Conservation (phyloP, 2,113 vertebrate species). For the Stegastes partitus region DNA sequence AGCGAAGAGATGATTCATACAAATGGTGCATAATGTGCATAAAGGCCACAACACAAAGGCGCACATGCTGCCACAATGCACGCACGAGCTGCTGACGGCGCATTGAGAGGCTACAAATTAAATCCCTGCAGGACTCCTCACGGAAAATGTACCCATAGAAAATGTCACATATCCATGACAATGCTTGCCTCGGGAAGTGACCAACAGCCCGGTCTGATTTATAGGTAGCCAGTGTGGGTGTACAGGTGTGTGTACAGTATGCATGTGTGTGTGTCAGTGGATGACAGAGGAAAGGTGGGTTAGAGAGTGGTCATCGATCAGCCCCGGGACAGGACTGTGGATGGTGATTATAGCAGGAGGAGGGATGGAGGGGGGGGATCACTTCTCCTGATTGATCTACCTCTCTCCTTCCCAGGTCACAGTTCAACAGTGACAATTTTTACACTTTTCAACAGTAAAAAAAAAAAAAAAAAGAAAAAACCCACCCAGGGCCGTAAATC, state of each 20-base stretch:
- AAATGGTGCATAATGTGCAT: constrained; percentile 5
- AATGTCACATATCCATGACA: constrained; percentile 66
- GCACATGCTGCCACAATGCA: constrained; percentile 1
- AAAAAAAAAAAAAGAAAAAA: constrained; percentile 30
- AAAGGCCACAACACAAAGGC: constrained; percentile 42
- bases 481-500: constrained; percentile 45
- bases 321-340: constrained; percentile 58
- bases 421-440: constrained; percentile 74
- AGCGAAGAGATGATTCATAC: constrained; percentile 11
- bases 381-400: constrained; percentile 74
- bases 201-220: constrained; percentile 45
- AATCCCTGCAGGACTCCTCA: constrained; percentile 38
- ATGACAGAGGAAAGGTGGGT: constrained; percentile 43
- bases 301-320: constrained; percentile 72
- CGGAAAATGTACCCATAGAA: constrained; percentile 21
- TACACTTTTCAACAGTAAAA: constrained; percentile 56
- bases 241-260: constrained; percentile 13
- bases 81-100: constrained; percentile 1
- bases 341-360: constrained; percentile 63
- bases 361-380: constrained; percentile 30
- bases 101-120: constrained; percentile 35
- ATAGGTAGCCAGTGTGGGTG: constrained; percentile 7
- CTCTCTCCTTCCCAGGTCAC: constrained; percentile 62
- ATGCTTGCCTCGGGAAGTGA: constrained; percentile 36
- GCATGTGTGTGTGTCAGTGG: constrained; percentile 9